Base-by-base conservation (phyloP, 1,140 invertebrate species). In the Danaus plexippus region DNA sequence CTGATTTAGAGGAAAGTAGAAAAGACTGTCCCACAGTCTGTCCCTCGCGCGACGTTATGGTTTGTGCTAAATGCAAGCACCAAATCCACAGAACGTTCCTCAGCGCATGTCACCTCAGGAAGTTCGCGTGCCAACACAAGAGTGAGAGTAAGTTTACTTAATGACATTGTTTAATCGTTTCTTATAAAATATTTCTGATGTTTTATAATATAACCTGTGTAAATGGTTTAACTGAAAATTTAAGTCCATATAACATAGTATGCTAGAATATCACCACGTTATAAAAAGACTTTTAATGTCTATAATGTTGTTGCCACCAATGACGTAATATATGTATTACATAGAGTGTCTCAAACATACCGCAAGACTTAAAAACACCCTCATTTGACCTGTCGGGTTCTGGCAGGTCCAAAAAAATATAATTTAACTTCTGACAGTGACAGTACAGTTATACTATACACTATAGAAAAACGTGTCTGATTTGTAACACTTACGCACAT, bases 41-140 rank as follows among this genome's bases (percentile, higher is more conserved):
- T 51, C 68, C 73, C 0, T 41, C 58, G 1, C 44, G 64, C 0
- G 59, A 69, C 8, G 59, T 69, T 11, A 71, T 79, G 69, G 57
- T 81, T 0, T 81, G 78, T 22, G 78, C 63, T 7, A 58, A 57
- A 10, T 81, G 76, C 42, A 51, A 60, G 9, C 73, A 79, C 45
- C 61, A 69, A 0, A 22, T 81, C 0, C 77, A 75, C 51, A 61
- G 65, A 13, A 75, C 78, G 0, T 81, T 79, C 42, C 18, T 75
- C 18, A 76, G 73, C 43, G 51, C 65, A 0, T 81, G 78, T 45
- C 76, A 79, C 43, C 55, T 81, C 9, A 59, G 73, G 47, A 55
- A 69, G 57, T 80, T 73, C 42, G 49, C 44, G 2, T 80, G 77
- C 45, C 45, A 61, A 11, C 64, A 76, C 54, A 57, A 49, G 2